Evolutionary conservation across 2,113 vertebrate genomes (phyloP).

Genomic region (Psammodynastes pulverulentus): DNA sequence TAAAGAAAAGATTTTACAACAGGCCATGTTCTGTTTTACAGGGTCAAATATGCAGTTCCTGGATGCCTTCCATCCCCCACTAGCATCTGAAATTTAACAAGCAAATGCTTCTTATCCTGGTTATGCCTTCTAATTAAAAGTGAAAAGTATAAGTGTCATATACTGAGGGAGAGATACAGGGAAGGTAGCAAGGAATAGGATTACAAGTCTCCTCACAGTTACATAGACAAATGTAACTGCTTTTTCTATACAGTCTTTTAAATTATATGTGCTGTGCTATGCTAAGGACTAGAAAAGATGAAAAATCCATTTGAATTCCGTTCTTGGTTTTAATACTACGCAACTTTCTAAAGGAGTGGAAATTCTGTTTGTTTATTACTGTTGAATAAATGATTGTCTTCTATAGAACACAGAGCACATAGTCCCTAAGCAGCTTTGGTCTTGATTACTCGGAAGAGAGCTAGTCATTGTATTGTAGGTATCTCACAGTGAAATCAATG

Average conservation of each 20-base stretch:
- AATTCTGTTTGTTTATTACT: neutral
- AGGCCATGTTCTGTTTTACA: constrained; percentile 45
- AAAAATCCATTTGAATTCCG: neutral
- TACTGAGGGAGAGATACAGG: constrained; percentile 50
- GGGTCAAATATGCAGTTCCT: constrained; percentile 59
- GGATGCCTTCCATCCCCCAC: constrained; percentile 57
- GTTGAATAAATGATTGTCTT: neutral
- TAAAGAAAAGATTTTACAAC: constrained; percentile 38
- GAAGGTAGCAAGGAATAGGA: constrained; percentile 41
- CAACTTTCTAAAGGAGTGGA: neutral
- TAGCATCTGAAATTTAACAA: constrained; percentile 64
- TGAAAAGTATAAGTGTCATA: constrained; percentile 61
- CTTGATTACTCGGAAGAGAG: neutral
- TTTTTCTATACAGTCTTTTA: constrained; percentile 16
- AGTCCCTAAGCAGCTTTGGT: neutral
- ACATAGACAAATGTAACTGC: constrained; percentile 14
- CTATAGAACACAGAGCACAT: neutral
- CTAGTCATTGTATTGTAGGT: neutral
- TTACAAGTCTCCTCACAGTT: constrained; percentile 50
- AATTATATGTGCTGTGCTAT: constrained; percentile 35
- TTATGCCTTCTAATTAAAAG: constrained; percentile 66
- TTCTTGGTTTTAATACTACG: constrained; percentile 7
- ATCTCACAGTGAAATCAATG: neutral
- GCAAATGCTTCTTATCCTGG: constrained; percentile 61
- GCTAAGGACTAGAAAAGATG: constrained; percentile 28